Evolutionary conservation across 1,140 invertebrate species (phyloP).

Genomic region (Triops cancriformis): DNA sequence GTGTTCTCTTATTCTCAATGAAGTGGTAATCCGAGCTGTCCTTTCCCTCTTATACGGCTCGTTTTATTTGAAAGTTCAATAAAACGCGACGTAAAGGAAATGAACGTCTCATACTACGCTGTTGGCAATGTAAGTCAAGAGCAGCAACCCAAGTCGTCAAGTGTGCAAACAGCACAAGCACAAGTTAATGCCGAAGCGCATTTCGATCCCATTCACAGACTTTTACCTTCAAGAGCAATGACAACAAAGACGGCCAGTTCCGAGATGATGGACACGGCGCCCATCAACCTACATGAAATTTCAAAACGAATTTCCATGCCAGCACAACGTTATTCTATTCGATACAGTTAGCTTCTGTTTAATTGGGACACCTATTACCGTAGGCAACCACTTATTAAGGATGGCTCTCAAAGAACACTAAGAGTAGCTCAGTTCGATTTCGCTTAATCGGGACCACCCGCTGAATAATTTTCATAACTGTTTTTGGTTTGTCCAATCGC

Average conservation of each 20-base stretch:
- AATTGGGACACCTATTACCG: no score
- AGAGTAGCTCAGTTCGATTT: no score
- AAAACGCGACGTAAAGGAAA: background rate
- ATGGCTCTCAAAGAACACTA: no score
- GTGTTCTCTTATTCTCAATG: background rate
- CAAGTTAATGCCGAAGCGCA: background rate
- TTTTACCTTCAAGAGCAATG: background rate
- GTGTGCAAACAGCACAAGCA: background rate
- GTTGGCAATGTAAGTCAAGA: background rate
- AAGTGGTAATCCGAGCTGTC: background rate
- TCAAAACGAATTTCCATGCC: no score
- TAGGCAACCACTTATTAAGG: no score
- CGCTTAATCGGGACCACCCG: no score
- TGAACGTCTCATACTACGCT: background rate
- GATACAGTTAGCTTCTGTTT: no score
- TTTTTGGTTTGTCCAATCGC: background rate
- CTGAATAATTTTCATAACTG: background rate
- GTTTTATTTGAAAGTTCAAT: background rate
- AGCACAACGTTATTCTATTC: no score
- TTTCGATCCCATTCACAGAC: background rate
- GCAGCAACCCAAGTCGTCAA: background rate
- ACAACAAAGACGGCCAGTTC: background rate
- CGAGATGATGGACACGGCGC: constrained; percentile 11
- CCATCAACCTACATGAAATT: background rate
- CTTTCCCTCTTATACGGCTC: background rate